A percentile compares a stretch with the other conserved stretches of the same genome.
These are phyloP conservation scores for Protosalanx chinensis DNA, from an alignment of 2,797 vertebrate genomes.

Conservation along the genomic window DNA sequence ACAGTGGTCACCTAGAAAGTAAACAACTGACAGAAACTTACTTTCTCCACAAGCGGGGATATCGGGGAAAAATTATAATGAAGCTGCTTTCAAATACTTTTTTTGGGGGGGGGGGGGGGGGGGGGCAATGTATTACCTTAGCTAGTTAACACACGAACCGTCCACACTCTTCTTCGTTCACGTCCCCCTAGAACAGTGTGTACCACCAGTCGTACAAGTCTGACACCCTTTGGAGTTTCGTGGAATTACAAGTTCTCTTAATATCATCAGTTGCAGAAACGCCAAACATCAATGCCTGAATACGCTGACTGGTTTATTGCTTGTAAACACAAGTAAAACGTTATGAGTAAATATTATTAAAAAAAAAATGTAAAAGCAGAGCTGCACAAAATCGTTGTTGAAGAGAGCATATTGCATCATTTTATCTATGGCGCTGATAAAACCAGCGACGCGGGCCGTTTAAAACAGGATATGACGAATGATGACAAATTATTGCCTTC, in stretches of 20 bases:
- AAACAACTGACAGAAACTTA: background rate
- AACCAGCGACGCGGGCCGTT: slow-evolving; percentile 54
- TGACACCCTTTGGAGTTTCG: background rate
- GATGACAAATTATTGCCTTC: background rate
- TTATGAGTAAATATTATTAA: too few relatives aligned
- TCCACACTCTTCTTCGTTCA: background rate
- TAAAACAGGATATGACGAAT: slow-evolving; percentile 70
- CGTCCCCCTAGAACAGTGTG: background rate
- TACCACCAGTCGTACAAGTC: background rate
- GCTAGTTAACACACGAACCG: background rate
- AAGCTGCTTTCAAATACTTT: too few relatives aligned
- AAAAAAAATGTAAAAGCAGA: background rate
- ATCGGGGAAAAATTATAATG: background rate
- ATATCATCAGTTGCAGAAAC: background rate
- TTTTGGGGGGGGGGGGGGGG: too few relatives aligned
- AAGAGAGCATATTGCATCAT: background rate
- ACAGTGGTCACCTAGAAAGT: background rate
- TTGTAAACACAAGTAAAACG: background rate
- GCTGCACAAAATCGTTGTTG: background rate
- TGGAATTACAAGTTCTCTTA: background rate
- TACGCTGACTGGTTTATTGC: too few relatives aligned
- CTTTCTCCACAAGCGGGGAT: background rate
- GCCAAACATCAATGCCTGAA: too few relatives aligned
- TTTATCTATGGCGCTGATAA: background rate
- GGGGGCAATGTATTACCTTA: background rate